Base-by-base conservation (phyloP, 2,888 invertebrate species). In the Spialia ferax region DNA sequence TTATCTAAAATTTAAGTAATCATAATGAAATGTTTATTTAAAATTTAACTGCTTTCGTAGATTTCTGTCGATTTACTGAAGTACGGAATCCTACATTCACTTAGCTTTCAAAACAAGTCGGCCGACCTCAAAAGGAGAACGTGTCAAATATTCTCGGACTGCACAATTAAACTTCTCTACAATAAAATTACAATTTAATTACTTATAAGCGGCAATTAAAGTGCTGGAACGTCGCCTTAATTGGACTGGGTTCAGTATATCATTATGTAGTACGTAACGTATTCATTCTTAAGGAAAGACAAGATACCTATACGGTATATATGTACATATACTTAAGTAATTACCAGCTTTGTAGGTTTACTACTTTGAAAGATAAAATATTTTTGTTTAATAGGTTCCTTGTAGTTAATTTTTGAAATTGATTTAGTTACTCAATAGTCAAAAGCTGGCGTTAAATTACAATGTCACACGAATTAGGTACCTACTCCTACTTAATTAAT, bases 121-220 rank as follows among this genome's bases (percentile, higher is more conserved):
- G 82, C 75, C 72, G 77, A 74, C 75, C 77, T 82, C 80, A 87
- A 87, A 89, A 82, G 83, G 77, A 66, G 72, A 69, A 69, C 77
- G 79, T 77, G 79, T 85, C 79, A 83, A 86, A 86, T 84, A 82
- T 81, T 77, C 80, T 74, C 74, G 73, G 73, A 75, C 71, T 74
- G 76, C 76, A 83, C 83, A 89, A 87, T 88, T 86, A 84, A 86
- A 79, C 81, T 82, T 81, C 83, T 83, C 82, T 83, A 84, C 75
- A 88, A 85, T 92, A 92, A 93, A 91, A 83, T 84, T 72, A 78
- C 79, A 71, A 79, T 85, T 90, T 91, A 86, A 92, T 89, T 81
- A 78, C 86, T 79, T 86, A 83, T 84, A 83, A 82, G 76, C 76
- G 77, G 76, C 76, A 81, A 88, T 89, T 86, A 87, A 87, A 84